phyloP scores from a whole-genome alignment of 2,797 vertebrate species.

The Pristis pectinata region DNA sequence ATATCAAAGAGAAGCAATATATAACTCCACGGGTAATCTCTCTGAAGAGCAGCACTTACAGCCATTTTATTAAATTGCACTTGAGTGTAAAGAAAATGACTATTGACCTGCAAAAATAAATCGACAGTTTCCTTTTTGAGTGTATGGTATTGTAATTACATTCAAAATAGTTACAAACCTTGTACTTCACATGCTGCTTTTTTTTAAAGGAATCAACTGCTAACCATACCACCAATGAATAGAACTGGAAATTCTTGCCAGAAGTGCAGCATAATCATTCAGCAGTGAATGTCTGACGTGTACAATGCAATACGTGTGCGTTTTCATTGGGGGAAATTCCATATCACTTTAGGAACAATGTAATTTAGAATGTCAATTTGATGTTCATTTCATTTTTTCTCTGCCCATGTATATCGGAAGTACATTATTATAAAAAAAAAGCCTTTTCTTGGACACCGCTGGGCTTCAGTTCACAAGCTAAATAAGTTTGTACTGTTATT shows the following conservation, averaged over 20 bases:
- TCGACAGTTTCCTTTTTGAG: not conserved
- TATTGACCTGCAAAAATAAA: conserved; percentile 6
- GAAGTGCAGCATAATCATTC: too few relatives aligned
- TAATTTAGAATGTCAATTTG: conserved; percentile 23
- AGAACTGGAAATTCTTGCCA: too few relatives aligned
- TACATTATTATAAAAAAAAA: not conserved
- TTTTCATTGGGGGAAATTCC: not conserved
- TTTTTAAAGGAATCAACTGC: too few relatives aligned
- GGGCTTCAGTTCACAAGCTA: not conserved
- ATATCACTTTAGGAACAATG: not conserved
- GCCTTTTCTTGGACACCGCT: too few relatives aligned
- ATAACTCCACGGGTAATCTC: not conserved
- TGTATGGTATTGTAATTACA: not conserved
- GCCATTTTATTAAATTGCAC: not conserved
- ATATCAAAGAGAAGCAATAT: not conserved
- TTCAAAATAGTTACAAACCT: not conserved
- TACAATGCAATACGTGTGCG: not conserved
- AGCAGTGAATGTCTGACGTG: not conserved
- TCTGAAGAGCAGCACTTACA: not conserved
- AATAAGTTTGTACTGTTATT: not conserved
- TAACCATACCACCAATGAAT: too few relatives aligned
- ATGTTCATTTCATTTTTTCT: not conserved
- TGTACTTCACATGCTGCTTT: too few relatives aligned
- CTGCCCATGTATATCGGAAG: not conserved
- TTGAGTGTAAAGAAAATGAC: not conserved